These are phyloP conservation scores for Pseudochirops corinnae DNA, from an alignment of 2,797 vertebrate species.

Conservation along the genomic window DNA sequence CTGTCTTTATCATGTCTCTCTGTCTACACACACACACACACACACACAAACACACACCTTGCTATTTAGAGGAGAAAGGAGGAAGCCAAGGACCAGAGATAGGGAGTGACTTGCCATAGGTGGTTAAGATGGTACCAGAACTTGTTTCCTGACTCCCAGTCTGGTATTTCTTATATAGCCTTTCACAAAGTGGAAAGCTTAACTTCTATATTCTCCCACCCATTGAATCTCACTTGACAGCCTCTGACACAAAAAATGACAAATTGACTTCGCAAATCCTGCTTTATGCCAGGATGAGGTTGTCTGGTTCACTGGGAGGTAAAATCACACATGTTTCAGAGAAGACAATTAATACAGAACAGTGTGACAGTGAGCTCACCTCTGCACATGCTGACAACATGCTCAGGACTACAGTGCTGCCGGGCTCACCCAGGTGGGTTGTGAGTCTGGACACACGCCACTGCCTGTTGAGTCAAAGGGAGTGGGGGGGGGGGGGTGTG, in stretches of 20 bases:
- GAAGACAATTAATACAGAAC: not conserved
- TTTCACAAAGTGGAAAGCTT: not conserved
- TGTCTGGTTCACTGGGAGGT: not conserved
- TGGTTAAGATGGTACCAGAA: not conserved
- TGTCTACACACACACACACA: not conserved
- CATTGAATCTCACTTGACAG: slow-evolving; percentile 32
- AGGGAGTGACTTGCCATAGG: not conserved
- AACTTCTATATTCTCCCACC: slow-evolving; percentile 27
- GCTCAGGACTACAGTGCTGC: not conserved
- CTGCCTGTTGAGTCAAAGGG: not conserved
- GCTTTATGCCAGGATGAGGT: slow-evolving; percentile 33
- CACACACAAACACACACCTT: not conserved
- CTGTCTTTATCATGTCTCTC: not conserved
- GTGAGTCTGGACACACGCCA: not conserved
- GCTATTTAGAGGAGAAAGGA: not conserved
- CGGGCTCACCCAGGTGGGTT: not conserved
- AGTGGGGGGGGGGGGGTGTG: not conserved
- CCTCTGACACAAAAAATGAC: slow-evolving; percentile 16
- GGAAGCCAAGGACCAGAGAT: not conserved
- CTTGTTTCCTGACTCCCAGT: not conserved
- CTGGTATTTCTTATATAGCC: not conserved
- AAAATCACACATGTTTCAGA: slow-evolving; percentile 19
- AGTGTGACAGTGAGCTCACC: not conserved
- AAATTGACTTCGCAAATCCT: slow-evolving; percentile 44
- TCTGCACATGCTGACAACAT: not conserved